These are phyloP conservation scores for Xanthorhoe spadicearia DNA, from an alignment of 2,888 invertebrate genomes.

Conservation along the genomic window DNA sequence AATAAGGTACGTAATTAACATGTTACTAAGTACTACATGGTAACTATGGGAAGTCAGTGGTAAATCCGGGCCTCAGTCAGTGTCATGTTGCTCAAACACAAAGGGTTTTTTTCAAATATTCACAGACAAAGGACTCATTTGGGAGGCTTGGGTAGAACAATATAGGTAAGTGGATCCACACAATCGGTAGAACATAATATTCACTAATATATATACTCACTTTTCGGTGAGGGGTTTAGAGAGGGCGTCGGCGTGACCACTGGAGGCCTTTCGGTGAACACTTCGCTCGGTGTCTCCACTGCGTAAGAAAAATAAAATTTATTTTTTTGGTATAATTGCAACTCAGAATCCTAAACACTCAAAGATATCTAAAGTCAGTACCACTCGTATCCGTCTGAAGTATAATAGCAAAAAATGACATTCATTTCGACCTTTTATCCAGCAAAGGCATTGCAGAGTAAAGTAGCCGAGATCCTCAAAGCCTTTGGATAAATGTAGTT, in stretches of 20 bases:
- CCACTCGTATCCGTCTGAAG: slow-evolving; percentile 1
- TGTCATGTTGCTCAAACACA: slow-evolving; percentile 53
- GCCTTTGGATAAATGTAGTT: slow-evolving; percentile 51
- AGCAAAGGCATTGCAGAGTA: slow-evolving; percentile 40
- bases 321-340: background rate
- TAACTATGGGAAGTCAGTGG: slow-evolving; percentile 29
- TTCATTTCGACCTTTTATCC: slow-evolving; percentile 21
- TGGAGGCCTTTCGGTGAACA: slow-evolving; percentile 62
- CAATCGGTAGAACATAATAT: slow-evolving; percentile 26
- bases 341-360: background rate
- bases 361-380: background rate
- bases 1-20: slow-evolving; percentile 10
- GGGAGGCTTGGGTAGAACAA: slow-evolving; percentile 43
- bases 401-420: slow-evolving; percentile 8
- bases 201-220: slow-evolving; percentile 58
- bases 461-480: slow-evolving; percentile 48
- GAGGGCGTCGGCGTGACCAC: slow-evolving; percentile 55
- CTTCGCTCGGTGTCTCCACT: slow-evolving; percentile 62
- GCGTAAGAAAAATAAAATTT: slow-evolving; percentile 27
- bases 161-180: slow-evolving; percentile 21
- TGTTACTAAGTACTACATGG: background rate
- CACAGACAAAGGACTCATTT: slow-evolving; percentile 52
- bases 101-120: slow-evolving; percentile 46
- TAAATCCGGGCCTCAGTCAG: slow-evolving; percentile 38
- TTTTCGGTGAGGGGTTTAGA: slow-evolving; percentile 63